These are phyloP conservation scores for Pyrgus malvae DNA, from an alignment of 2,888 invertebrate genomes.

Conservation along the genomic window DNA sequence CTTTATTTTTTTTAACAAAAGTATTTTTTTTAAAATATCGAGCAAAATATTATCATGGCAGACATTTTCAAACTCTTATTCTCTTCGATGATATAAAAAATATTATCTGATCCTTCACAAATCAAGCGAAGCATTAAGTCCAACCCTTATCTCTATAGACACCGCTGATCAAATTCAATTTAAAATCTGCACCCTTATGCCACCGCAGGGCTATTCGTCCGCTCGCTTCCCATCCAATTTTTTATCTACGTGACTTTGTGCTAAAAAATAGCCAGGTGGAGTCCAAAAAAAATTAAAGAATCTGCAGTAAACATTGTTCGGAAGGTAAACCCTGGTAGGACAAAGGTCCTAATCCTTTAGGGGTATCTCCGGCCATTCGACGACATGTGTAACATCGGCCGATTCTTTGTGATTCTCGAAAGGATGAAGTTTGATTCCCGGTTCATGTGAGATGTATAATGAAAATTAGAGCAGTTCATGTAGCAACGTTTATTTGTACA, in stretches of 20 bases:
- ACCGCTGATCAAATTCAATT: conserved; percentile 59
- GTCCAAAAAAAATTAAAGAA: conserved; percentile 48
- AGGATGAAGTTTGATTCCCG: conserved; percentile 34
- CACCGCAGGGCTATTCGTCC: conserved; percentile 40
- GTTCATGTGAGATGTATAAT: conserved; percentile 29
- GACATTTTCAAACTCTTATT: too few species aligned
- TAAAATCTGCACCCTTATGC: conserved; percentile 55
- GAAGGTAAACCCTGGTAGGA: conserved; percentile 40
- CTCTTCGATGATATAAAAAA: conserved; percentile 11
- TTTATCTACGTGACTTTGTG: conserved; percentile 55
- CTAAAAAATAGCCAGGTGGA: conserved; percentile 72
- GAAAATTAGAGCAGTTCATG: conserved; percentile 27
- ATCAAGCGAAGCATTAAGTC: conserved; percentile 45
- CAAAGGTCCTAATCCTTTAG: conserved; percentile 51
- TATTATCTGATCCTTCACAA: conserved; percentile 60
- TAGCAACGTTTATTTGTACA: conserved; percentile 7
- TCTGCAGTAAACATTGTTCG: conserved; percentile 41
- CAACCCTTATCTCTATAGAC: conserved; percentile 44
- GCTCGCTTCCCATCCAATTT: conserved; percentile 48
- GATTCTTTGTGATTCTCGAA: conserved; percentile 44
- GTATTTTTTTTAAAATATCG: too few species aligned
- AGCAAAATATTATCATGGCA: too few species aligned
- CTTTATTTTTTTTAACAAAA: too few species aligned
- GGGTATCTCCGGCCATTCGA: conserved; percentile 45
- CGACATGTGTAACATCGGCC: conserved; percentile 67